These are phyloP conservation scores for Cyprinodon brontotheroides DNA, from an alignment of 2,113 vertebrate species.

Conservation along the genomic window DNA sequence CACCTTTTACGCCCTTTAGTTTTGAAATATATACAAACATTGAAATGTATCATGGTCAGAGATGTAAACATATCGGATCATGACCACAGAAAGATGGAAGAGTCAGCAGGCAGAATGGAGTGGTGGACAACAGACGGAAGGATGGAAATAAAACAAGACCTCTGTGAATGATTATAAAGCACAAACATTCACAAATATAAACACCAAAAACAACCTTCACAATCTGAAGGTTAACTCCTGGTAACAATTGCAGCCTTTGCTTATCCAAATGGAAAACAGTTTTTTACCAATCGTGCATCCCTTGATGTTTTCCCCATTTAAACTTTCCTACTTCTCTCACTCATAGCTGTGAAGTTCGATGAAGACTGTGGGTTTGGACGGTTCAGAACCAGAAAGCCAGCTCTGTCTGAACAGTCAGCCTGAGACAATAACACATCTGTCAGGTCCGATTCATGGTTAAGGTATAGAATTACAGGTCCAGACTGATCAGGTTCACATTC, in stretches of 20 bases:
- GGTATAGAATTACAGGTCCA: constrained; percentile 24
- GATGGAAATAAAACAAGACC: constrained; percentile 13
- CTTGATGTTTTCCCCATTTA: constrained; percentile 62
- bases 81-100: constrained; percentile 21
- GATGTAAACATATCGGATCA: constrained; percentile 64
- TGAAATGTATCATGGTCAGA: constrained; percentile 43
- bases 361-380: constrained; percentile 2
- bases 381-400: constrained; percentile 48
- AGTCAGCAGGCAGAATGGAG: constrained; percentile 26
- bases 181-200: constrained; percentile 28
- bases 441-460: neutral
- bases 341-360: constrained; percentile 17
- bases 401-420: constrained; percentile 37
- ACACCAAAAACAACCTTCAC: neutral
- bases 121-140: constrained; percentile 25
- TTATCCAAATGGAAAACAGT: constrained; percentile 12
- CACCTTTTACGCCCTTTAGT: constrained; percentile 32
- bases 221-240: constrained; percentile 15
- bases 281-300: constrained; percentile 24
- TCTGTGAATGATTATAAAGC: constrained; percentile 1
- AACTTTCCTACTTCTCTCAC: constrained; percentile 44
- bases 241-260: constrained; percentile 22
- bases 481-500: constrained; percentile 55
- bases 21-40: constrained; percentile 45
- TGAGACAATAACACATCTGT: constrained; percentile 1